A percentile compares a stretch with the other conserved stretches of the same genome.
Conservation (phyloP, 2,888 invertebrate genomes). For the Patella caerulea region DNA sequence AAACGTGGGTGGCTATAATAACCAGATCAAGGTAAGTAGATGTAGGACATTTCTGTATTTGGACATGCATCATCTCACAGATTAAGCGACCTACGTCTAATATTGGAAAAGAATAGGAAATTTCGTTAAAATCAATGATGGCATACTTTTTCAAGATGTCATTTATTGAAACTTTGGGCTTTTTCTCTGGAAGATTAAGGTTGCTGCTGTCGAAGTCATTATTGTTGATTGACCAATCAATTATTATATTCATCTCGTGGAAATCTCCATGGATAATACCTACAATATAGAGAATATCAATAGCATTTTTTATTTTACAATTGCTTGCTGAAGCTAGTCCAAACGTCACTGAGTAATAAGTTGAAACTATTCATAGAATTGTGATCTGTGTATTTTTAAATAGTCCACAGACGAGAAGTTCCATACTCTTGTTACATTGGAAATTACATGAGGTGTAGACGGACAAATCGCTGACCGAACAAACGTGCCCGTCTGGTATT, state of each 20-base stretch:
- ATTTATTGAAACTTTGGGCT: neutral
- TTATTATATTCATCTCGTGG: conserved; percentile 21
- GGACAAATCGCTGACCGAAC: too few relatives aligned
- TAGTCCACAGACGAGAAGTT: too few relatives aligned
- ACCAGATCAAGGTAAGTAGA: conserved; percentile 1
- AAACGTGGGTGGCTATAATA: conserved; percentile 16
- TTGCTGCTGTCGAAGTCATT: neutral
- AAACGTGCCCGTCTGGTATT: too few relatives aligned
- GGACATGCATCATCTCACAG: conserved; percentile 26
- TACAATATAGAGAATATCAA: neutral
- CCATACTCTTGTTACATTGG: too few relatives aligned
- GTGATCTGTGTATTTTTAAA: too few relatives aligned
- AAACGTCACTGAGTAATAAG: too few relatives aligned
- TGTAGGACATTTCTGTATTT: neutral
- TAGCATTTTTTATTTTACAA: too few relatives aligned
- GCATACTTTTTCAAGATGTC: conserved; percentile 17
- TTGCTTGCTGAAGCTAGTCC: too few relatives aligned
- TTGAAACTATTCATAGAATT: too few relatives aligned
- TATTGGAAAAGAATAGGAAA: conserved; percentile 16
- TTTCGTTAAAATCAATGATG: conserved; percentile 26
- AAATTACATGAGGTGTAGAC: too few relatives aligned
- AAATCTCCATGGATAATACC: conserved; percentile 26
- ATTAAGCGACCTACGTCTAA: conserved; percentile 21
- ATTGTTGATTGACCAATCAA: neutral
- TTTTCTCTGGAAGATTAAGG: too few relatives aligned